These are phyloP conservation scores for Sebastes hubbsi DNA, from an alignment of 2,797 vertebrate species.

Conservation along the genomic window DNA sequence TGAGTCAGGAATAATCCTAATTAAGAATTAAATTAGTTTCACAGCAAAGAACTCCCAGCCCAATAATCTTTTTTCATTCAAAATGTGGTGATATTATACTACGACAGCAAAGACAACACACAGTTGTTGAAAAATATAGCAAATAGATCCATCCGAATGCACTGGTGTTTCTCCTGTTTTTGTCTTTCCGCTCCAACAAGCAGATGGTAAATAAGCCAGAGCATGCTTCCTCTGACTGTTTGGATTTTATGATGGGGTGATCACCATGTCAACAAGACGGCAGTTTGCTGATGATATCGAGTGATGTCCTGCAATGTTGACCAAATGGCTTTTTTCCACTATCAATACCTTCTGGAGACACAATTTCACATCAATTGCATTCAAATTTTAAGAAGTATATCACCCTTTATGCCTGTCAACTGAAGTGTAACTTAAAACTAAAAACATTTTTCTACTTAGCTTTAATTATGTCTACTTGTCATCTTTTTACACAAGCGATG, in stretches of 20 bases:
- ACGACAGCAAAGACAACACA: neutral
- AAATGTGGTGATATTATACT: neutral
- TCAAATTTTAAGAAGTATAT: neutral
- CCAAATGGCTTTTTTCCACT: neutral
- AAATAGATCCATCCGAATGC: neutral
- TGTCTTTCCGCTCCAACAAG: neutral
- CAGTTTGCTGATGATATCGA: neutral
- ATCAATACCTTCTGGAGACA: neutral
- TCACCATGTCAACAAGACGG: conserved; percentile 26
- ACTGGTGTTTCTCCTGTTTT: neutral
- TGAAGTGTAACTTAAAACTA: neutral
- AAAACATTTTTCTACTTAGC: neutral
- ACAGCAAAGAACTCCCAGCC: neutral
- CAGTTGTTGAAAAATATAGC: neutral
- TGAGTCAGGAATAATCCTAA: neutral
- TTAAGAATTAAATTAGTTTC: neutral
- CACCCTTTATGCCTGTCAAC: neutral
- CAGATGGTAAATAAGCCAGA: neutral
- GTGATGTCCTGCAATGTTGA: neutral
- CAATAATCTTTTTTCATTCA: neutral
- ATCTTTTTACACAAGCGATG: neutral
- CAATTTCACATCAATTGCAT: neutral
- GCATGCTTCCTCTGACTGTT: neutral
- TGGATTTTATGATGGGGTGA: neutral
- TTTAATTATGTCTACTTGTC: neutral